Conservation (phyloP, 2,797 vertebrate genomes). For the Sebastes vulpes region DNA sequence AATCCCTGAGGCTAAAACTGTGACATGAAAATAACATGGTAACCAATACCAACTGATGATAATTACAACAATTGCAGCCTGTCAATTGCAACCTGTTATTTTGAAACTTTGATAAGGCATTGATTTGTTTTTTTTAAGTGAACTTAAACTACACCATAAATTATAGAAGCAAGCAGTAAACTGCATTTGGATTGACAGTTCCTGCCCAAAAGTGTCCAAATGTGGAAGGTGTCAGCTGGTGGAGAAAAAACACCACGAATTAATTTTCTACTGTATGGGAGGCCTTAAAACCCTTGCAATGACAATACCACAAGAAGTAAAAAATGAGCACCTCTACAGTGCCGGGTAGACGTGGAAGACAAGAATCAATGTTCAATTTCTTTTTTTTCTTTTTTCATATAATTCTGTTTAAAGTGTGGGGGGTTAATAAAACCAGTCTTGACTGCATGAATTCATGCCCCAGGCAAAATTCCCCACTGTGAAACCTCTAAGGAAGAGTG, state of each 20-base stretch:
- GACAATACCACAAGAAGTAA: neutral
- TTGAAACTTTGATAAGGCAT: neutral
- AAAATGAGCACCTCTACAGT: neutral
- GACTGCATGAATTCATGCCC: conserved; percentile 14
- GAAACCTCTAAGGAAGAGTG: conserved; percentile 32
- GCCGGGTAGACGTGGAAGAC: neutral
- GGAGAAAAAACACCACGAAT: neutral
- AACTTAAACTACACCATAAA: neutral
- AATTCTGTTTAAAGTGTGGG: conserved; percentile 17
- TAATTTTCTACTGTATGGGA: neutral
- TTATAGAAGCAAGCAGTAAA: neutral
- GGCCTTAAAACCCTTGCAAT: neutral
- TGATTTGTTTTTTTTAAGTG: neutral
- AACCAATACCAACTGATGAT: neutral
- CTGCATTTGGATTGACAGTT: neutral
- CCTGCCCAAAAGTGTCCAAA: neutral
- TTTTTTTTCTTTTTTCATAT: neutral
- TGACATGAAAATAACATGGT: neutral
- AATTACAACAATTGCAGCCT: conserved; percentile 6
- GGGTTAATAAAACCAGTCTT: conserved; percentile 27
- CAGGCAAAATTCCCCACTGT: conserved; percentile 37
- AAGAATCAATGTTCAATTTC: conserved; percentile 2
- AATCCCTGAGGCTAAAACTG: neutral
- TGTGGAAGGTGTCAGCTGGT: neutral
- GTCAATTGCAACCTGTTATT: neutral